These are phyloP conservation scores for Mustela lutreola DNA, from an alignment of 2,113 vertebrate species.

Conservation along the genomic window DNA sequence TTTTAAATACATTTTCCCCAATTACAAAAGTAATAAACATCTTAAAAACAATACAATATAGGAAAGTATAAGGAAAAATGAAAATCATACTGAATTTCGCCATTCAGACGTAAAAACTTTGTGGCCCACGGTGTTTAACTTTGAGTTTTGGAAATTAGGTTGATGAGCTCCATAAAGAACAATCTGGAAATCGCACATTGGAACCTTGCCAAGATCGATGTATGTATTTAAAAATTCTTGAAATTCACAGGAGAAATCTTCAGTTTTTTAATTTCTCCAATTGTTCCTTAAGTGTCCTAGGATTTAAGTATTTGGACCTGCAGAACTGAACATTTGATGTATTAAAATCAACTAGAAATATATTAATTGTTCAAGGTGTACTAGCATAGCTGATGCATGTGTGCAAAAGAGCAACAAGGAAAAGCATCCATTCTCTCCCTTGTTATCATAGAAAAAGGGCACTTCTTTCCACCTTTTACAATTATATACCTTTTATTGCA, in stretches of 20 bases:
- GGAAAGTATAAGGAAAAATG: not conserved
- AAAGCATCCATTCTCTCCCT: not conserved
- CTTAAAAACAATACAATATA: not conserved
- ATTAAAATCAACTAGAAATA: not conserved
- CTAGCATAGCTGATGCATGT: not conserved
- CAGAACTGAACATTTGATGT: constrained; percentile 38
- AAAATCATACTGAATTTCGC: not conserved
- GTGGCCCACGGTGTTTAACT: not conserved
- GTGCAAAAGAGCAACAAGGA: not conserved
- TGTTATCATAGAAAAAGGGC: not conserved
- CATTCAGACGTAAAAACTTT: not conserved
- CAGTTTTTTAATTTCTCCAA: not conserved
- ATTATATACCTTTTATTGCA: not conserved
- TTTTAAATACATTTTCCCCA: not conserved
- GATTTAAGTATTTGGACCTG: constrained; percentile 17
- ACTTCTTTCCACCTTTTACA: not conserved
- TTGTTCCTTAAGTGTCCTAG: not conserved
- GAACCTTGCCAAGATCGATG: not conserved
- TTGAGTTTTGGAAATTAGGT: not conserved
- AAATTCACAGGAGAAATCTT: not conserved
- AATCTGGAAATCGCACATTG: not conserved
- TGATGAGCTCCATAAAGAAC: not conserved
- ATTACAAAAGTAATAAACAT: not conserved
- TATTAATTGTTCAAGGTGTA: not conserved
- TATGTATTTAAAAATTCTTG: not conserved